Conservation (phyloP, 1,140 invertebrate genomes). For the Fopius arisanus region DNA sequence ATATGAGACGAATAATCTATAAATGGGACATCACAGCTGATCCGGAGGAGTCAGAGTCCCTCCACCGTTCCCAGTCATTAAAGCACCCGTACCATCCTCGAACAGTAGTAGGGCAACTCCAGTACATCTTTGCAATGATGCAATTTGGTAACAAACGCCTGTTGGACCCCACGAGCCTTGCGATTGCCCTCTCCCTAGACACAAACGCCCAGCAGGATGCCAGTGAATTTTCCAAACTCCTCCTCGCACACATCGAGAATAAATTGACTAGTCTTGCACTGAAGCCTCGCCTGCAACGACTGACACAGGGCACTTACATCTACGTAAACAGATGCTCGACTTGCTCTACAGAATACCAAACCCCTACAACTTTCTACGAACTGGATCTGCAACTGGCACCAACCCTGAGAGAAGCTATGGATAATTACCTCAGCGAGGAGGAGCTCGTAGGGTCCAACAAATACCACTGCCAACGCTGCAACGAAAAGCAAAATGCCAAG, state of each 20-base stretch:
- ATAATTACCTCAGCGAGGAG: slow-evolving; percentile 73
- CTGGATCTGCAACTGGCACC: slow-evolving; percentile 73
- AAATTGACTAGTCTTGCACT: slow-evolving; percentile 64
- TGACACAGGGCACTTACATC: slow-evolving; percentile 72
- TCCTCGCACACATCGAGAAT: slow-evolving; percentile 71
- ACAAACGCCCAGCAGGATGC: slow-evolving; percentile 75
- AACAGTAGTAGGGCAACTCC: slow-evolving; percentile 70
- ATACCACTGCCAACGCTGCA: slow-evolving; percentile 72
- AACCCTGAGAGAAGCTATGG: slow-evolving; percentile 70
- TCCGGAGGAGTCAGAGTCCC: slow-evolving; percentile 58
- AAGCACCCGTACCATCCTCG: slow-evolving; percentile 55
- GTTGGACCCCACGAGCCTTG: slow-evolving; percentile 72
- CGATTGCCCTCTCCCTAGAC: slow-evolving; percentile 72
- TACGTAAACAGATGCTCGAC: slow-evolving; percentile 74
- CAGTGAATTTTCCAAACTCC: slow-evolving; percentile 78
- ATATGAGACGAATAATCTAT: slow-evolving; percentile 72
- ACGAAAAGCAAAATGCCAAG: slow-evolving; percentile 71
- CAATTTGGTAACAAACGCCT: slow-evolving; percentile 69
- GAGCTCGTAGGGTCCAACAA: slow-evolving; percentile 73
- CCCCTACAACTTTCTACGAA: slow-evolving; percentile 73
- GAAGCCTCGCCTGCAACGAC: slow-evolving; percentile 67
- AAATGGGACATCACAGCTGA: slow-evolving; percentile 70
- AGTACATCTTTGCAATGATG: slow-evolving; percentile 75
- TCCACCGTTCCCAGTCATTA: slow-evolving; percentile 44
- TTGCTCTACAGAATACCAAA: slow-evolving; percentile 69